These are phyloP conservation scores for Rhabdomys dilectus DNA, from an alignment of 2,113 vertebrate species.

Conservation along the genomic window DNA sequence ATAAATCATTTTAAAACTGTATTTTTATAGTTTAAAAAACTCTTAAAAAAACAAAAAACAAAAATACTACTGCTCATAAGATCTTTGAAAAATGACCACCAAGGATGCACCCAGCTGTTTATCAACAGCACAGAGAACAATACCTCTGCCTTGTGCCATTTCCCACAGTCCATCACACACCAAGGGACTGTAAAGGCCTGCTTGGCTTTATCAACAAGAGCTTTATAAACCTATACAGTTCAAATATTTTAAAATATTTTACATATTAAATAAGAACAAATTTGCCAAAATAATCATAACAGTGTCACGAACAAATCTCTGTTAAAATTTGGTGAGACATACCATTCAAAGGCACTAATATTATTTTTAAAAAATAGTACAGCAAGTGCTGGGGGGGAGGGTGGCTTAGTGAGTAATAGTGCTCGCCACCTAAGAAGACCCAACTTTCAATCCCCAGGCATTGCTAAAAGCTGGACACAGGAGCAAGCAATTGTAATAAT, in stretches of 20 bases:
- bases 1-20: not conserved
- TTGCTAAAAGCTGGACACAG: not conserved
- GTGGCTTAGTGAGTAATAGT: not conserved
- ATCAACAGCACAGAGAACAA: not conserved
- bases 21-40: not conserved
- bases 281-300: not conserved
- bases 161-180: not conserved
- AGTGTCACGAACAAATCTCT: not conserved
- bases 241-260: constrained; percentile 54
- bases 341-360: not conserved
- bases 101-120: not conserved
- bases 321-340: not conserved
- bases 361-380: not conserved
- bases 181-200: not conserved
- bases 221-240: constrained; percentile 3
- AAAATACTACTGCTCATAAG: not conserved
- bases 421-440: not conserved
- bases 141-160: not conserved
- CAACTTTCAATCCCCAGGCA: not conserved
- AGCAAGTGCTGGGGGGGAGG: not conserved
- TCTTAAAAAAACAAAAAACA: not conserved
- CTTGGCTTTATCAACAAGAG: not conserved
- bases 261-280: not conserved
- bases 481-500: too few relatives aligned
- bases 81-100: not conserved